Base-by-base conservation (phyloP, 1,140 invertebrate species). In the Bombus affinis region DNA sequence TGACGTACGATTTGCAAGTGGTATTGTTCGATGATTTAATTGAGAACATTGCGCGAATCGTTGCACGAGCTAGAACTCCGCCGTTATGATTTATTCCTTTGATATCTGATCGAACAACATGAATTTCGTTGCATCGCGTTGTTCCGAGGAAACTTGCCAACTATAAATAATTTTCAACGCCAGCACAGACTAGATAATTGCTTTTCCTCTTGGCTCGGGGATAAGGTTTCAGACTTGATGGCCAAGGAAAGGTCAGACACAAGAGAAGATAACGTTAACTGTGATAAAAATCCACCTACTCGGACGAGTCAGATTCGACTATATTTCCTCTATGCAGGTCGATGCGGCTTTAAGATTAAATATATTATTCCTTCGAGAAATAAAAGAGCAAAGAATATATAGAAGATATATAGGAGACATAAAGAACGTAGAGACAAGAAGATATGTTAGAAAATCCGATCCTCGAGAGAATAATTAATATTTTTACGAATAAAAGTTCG, bases 161-260 rank as follows among this genome's bases (percentile, higher is more conserved):
- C 65, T 84, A 84, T 79, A 84, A 79, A 84, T 79, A 84, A 79
- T 84, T 78, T 84, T 59, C 39, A 71, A 28, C 66, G 3, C n/a
- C 66, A 13, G 22, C 47, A 35, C 18, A 44, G 75, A 25, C 32
- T 18, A 62, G 82, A 84, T 79, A 84, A 84, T 79, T 84, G 75
- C 82, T 72, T 84, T 57, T 15, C 53, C 37, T 70, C 42, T 83
- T 68, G 80, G 57, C 62, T 53, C 32, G 62, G 44, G 59, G 70
- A 85, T 85, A 85, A 81, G 78, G 70, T 85, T 85, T 81, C 68
- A 82, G 44, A 32, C 71, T 75, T 76, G 80, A 86, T 70, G 79
- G 78, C 68, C 44, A 59, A 75, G 59, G 62, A 86, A 86, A 82
- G 80, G 84, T 86, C 71, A 81, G 83, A 73, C 70, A 81, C 77